These are phyloP conservation scores for Brachypodius melanocephalos DNA, from an alignment of 2,113 vertebrate species.

Conservation along the genomic window DNA sequence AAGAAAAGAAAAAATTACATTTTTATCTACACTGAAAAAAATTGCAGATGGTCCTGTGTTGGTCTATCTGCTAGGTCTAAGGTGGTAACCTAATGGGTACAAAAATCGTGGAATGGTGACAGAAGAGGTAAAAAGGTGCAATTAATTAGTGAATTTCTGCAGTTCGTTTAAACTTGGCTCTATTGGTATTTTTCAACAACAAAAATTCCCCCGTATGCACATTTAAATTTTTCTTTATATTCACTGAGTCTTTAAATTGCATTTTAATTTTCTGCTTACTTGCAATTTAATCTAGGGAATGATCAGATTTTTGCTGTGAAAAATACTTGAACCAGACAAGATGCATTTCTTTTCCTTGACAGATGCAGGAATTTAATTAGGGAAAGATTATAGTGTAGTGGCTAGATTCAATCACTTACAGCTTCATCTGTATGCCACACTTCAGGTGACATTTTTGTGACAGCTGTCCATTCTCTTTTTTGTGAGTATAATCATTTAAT, in stretches of 20 bases:
- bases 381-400: background rate
- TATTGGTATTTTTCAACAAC: background rate
- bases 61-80: background rate
- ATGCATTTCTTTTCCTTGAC: background rate
- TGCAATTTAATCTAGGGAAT: background rate
- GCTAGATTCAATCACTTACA: background rate
- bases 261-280: background rate
- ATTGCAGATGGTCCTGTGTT: background rate
- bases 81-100: background rate
- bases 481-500: background rate
- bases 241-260: background rate
- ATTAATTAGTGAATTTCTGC: background rate
- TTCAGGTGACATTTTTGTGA: slow-evolving; percentile 7
- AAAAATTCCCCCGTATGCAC: rapidly evolving
- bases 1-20: background rate
- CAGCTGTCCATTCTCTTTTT: background rate
- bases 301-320: background rate
- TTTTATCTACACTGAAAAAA: background rate
- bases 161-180: background rate
- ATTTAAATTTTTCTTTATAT: background rate
- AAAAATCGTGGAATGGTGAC: background rate
- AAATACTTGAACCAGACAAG: background rate
- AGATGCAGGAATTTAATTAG: background rate
- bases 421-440: background rate
- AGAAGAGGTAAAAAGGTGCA: background rate